These are phyloP conservation scores for Colostygia pectinataria DNA, from an alignment of 2,888 invertebrate genomes.

Conservation along the genomic window DNA sequence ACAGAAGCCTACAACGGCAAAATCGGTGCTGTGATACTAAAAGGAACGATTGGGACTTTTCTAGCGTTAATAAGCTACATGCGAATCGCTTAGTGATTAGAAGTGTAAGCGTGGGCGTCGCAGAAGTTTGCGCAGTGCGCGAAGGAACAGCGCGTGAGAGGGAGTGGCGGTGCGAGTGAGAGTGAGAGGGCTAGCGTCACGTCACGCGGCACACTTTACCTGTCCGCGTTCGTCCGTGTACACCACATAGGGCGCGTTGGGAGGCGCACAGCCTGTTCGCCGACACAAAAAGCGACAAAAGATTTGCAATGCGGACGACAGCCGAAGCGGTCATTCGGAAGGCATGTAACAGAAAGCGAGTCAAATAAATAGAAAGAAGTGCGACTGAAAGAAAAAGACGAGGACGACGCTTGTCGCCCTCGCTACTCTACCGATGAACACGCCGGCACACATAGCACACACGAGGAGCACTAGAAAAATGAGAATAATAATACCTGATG, in stretches of 20 bases:
- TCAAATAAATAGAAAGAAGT: slow-evolving; percentile 77
- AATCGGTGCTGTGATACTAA: slow-evolving; percentile 17
- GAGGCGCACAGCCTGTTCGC: slow-evolving; percentile 87
- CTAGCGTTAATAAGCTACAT: slow-evolving; percentile 51
- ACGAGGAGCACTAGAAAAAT: slow-evolving; percentile 78
- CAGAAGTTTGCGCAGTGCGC: slow-evolving; percentile 29
- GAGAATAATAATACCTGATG: slow-evolving; percentile 81
- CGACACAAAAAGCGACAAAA: slow-evolving; percentile 80
- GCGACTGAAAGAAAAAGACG: slow-evolving; percentile 67
- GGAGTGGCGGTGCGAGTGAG: slow-evolving; percentile 9
- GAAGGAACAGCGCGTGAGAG: slow-evolving; percentile 24
- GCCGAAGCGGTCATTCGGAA: slow-evolving; percentile 82
- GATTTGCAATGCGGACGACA: slow-evolving; percentile 76
- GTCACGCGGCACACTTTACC: slow-evolving; percentile 86
- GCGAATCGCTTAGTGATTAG: slow-evolving; percentile 36
- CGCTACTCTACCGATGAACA: slow-evolving; percentile 69
- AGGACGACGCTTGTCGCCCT: slow-evolving; percentile 64
- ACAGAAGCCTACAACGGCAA: slow-evolving; percentile 16
- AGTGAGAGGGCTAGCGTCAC: slow-evolving; percentile 32
- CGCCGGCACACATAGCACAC: slow-evolving; percentile 78
- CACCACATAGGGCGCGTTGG: slow-evolving; percentile 96
- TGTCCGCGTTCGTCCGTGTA: slow-evolving; percentile 98
- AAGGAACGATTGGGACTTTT: slow-evolving; percentile 22
- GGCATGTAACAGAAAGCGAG: slow-evolving; percentile 83
- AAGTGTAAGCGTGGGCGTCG: slow-evolving; percentile 29